Percentiles rank a stretch among this genome's conserved stretches.
Conservation (phyloP, 2,888 invertebrate species). For the Sminthurinus aureus region DNA sequence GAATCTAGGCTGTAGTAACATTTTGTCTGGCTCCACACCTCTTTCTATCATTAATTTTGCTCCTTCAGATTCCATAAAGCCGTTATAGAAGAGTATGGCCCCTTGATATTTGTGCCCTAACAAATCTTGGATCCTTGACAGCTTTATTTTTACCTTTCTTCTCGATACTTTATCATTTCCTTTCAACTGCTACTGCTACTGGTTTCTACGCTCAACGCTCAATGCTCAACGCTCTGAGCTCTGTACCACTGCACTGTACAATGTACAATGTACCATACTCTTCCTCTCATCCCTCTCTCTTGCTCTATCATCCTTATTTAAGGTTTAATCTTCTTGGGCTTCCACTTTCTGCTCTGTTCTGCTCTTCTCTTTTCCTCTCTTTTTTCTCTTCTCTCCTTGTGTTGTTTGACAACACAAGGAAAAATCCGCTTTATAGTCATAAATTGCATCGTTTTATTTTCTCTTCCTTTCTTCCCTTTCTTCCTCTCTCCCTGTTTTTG, state of each 20-base stretch:
- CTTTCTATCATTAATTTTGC: slow-evolving; percentile 27
- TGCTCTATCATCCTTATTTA: slow-evolving; percentile 20
- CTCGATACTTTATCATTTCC: slow-evolving; percentile 41
- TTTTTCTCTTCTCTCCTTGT: background rate
- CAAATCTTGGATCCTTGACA: slow-evolving; percentile 41
- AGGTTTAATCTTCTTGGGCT: slow-evolving; percentile 34
- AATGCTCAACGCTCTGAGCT: too few species aligned
- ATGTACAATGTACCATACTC: too few species aligned
- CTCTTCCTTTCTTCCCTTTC: slow-evolving; percentile 1
- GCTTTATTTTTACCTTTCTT: slow-evolving; percentile 45
- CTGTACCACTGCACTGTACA: too few species aligned
- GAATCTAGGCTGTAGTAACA: too few species aligned
- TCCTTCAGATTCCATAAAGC: slow-evolving; percentile 25
- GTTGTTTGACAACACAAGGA: slow-evolving; percentile 23
- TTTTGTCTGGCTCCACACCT: slow-evolving; percentile 22
- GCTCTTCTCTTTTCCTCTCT: background rate
- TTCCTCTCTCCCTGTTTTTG: background rate
- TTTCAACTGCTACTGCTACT: slow-evolving; percentile 30
- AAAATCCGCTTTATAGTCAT: slow-evolving; percentile 27
- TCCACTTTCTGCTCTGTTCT: background rate
- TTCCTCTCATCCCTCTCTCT: background rate
- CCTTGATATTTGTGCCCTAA: slow-evolving; percentile 41
- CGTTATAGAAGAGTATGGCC: slow-evolving; percentile 13
- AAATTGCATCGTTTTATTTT: slow-evolving; percentile 23
- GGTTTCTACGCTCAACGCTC: slow-evolving; percentile 3